Evolutionary conservation across 2,113 vertebrate genomes (phyloP).

Genomic region (Corythornis madagascariensis): DNA sequence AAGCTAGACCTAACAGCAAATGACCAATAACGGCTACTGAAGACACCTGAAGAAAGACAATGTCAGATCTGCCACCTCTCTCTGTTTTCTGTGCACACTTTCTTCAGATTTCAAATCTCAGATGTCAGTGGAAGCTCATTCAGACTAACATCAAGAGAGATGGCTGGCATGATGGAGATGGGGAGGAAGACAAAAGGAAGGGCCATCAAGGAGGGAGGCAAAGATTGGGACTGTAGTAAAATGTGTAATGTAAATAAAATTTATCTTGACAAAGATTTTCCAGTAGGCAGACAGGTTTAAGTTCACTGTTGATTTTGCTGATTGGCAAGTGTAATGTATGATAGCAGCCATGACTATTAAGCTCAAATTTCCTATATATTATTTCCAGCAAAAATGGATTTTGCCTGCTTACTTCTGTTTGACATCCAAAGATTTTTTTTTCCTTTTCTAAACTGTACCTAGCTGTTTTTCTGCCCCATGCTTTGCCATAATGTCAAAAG

Average conservation of each 20-base stretch:
- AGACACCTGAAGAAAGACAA: neutral
- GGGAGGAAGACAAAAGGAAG: neutral
- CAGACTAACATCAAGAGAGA: neutral
- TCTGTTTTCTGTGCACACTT: neutral
- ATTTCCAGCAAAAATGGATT: neutral
- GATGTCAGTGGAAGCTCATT: neutral
- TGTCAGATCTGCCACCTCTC: neutral
- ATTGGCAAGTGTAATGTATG: neutral
- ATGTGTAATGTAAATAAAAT: neutral
- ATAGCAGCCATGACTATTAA: neutral
- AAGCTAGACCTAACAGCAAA: neutral
- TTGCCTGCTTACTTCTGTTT: neutral
- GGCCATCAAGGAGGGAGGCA: neutral
- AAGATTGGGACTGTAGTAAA: neutral
- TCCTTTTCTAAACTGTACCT: neutral
- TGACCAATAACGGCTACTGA: neutral
- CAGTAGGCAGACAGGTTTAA: neutral
- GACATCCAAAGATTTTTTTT: neutral
- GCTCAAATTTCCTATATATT: neutral
- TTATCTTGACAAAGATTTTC: neutral
- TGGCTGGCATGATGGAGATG: neutral
- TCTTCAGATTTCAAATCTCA: neutral
- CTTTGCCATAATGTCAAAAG: neutral
- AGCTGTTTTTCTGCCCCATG: accelerated
- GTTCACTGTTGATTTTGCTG: neutral